Evolutionary conservation across 2,888 invertebrate genomes (phyloP).

Genomic region (Taphrorychus bicolor): DNA sequence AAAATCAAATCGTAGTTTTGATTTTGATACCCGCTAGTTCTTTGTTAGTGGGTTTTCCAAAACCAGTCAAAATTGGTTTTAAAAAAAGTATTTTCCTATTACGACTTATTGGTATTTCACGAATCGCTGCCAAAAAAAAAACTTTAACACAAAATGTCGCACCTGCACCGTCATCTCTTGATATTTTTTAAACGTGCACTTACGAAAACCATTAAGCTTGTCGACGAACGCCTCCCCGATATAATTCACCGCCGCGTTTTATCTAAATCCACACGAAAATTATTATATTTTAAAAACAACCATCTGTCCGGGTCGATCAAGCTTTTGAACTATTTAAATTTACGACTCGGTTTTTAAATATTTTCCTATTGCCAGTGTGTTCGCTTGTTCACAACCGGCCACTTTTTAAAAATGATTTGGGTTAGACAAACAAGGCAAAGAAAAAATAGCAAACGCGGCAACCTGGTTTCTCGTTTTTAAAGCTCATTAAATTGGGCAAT

Average conservation of each 20-base stretch:
- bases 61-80: too few relatives aligned
- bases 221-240: neutral
- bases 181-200: neutral
- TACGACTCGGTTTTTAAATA: neutral
- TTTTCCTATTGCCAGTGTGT: neutral
- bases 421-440: neutral
- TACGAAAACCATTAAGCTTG: neutral
- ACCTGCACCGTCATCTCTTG: neutral
- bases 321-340: neutral
- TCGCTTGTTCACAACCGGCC: neutral
- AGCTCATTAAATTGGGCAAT: neutral
- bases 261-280: neutral
- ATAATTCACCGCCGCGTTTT: neutral
- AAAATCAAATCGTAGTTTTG: too few relatives aligned
- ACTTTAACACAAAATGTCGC: too few relatives aligned
- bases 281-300: neutral
- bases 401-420: neutral
- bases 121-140: too few relatives aligned
- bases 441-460: neutral
- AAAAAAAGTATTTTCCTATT: too few relatives aligned
- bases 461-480: neutral
- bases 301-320: neutral
- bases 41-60: too few relatives aligned
- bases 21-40: too few relatives aligned
- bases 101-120: too few relatives aligned